Conservation (phyloP, 2,888 invertebrate species). For the Lepas anatifera region DNA sequence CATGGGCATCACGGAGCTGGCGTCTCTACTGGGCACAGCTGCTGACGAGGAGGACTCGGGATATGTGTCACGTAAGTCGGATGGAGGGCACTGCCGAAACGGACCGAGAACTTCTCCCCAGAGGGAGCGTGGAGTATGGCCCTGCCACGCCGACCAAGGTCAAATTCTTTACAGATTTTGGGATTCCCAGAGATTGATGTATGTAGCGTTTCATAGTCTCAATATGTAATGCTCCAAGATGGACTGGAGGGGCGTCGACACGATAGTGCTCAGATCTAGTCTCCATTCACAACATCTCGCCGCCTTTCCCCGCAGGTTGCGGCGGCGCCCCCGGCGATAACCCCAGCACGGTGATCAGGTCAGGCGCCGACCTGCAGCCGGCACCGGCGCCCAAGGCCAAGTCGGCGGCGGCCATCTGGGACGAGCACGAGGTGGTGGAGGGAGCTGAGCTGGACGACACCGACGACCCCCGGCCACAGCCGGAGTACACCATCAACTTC, state of each 20-base stretch:
- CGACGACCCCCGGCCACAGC: conserved; percentile 49
- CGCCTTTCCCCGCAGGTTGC: background rate
- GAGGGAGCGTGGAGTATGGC: too few species aligned
- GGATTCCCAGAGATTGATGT: too few species aligned
- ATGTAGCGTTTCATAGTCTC: too few species aligned
- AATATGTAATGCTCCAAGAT: too few species aligned
- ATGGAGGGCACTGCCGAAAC: too few species aligned
- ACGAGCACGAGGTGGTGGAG: conserved; percentile 22
- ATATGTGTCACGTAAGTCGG: background rate
- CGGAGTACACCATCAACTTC: conserved; percentile 66
- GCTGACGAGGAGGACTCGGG: background rate
- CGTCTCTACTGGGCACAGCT: background rate
- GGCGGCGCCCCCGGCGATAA: background rate
- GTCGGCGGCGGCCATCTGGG: background rate
- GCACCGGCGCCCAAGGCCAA: background rate
- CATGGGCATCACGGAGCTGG: background rate
- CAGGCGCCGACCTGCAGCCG: background rate
- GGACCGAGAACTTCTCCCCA: too few species aligned
- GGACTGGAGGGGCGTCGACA: too few species aligned
- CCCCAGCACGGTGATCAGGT: background rate
- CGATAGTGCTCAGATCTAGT: too few species aligned
- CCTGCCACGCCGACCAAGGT: too few species aligned
- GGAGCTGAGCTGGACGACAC: conserved; percentile 29
- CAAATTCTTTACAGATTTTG: too few species aligned
- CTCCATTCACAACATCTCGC: too few species aligned